Base-by-base conservation (phyloP, 1,140 invertebrate genomes). In the Sminthurides bifidus region DNA sequence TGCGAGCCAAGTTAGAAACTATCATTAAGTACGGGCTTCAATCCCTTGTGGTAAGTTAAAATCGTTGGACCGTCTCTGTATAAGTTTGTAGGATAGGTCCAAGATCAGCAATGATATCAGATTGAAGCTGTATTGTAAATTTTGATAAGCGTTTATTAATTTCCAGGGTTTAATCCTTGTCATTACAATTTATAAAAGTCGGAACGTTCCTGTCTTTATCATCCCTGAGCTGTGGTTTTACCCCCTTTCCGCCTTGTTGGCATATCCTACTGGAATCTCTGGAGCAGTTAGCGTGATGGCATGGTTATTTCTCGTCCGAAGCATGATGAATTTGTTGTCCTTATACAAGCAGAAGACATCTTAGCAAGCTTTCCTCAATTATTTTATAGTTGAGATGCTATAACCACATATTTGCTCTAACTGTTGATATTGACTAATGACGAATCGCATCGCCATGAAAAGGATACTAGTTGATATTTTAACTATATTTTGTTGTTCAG, bases 181-280 rank as follows among this genome's bases (percentile, higher is more conserved):
- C 2, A 43, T 51, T 17, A 17, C 54, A n/a, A 37, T 61, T 2
- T 43, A 40, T n/a, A 55, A 41, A 41, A 54, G 52, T 29, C 46
- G 29, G 21, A 23, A 30, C 17, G 43, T 24, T 2, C 56, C 63
- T 12, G 63, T 64, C 17, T 54, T 64, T 12, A 38, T 64, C n/a
- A 37, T 64, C 21, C 59, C 63, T 0, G 31, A 41, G 31, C 35
- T 50, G 26, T 64, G 59, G 59, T 61, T 59, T 29, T 56, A 26
- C 23, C 63, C 63, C 17, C 15, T 64, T 10, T 41, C 33, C 19
- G 26, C 12, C 12, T 21, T 64, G 4, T 30, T 64, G 5, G 31
- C 63, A 5, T 61, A 52, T 54, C 63, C 63, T 6, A 61, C 63
- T 24, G 63, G 59, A 33, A 26, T 64, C 44, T 26, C 56, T 24